Conservation (phyloP, 2,888 invertebrate genomes). For the Euplexia lucipara region DNA sequence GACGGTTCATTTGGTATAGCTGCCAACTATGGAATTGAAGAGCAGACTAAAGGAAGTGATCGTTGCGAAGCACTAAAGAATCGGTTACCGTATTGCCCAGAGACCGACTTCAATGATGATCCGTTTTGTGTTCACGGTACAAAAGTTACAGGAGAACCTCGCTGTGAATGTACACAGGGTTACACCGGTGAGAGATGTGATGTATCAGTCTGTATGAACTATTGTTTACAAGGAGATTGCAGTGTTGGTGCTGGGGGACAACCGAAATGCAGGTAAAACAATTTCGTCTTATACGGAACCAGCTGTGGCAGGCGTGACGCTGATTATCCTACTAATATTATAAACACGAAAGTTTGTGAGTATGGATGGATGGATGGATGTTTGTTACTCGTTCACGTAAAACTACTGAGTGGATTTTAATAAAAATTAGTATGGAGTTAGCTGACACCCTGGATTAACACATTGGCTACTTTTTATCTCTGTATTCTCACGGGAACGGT, state of each 20-base stretch:
- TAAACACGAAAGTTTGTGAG: no score
- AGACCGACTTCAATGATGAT: constrained; percentile 67
- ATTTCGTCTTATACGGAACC: constrained; percentile 65
- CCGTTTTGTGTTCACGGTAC: constrained; percentile 77
- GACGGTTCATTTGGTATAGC: no score
- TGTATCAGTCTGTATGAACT: background rate
- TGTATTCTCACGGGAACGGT: no score
- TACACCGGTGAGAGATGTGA: constrained; percentile 2
- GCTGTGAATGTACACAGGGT: constrained; percentile 4
- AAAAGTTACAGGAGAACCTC: background rate
- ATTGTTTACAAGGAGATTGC: background rate
- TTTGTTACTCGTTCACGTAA: no score
- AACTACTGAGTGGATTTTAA: no score
- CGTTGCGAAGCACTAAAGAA: constrained; percentile 58
- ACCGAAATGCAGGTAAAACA: constrained; percentile 11
- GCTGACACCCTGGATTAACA: no score
- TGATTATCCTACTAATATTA: no score
- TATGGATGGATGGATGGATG: no score
- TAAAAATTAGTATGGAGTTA: no score
- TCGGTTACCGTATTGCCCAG: constrained; percentile 72
- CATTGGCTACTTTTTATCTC: no score
- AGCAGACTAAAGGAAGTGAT: background rate
- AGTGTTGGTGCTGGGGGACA: background rate
- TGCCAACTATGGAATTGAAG: no score
- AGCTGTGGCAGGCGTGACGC: no score